These are phyloP conservation scores for Oenanthe oenanthe DNA, from an alignment of 2,113 vertebrate species.

Conservation along the genomic window DNA sequence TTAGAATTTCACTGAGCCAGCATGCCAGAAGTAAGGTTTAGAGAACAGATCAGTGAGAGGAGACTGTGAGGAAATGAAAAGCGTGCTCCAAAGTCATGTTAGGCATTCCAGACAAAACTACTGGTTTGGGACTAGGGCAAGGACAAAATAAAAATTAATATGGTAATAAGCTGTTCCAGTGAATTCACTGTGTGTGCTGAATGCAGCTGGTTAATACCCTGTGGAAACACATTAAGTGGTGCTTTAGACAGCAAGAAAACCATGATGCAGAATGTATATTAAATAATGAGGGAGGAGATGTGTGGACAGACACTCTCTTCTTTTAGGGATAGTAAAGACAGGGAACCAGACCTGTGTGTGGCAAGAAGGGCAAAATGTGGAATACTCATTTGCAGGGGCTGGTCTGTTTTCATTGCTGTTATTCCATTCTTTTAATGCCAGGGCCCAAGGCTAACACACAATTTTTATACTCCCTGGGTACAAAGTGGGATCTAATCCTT, in stretches of 20 bases:
- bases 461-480: not conserved
- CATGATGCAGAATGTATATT: not conserved
- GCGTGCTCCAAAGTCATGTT: not conserved
- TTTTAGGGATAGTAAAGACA: not conserved
- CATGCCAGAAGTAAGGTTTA: not conserved
- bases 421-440: not conserved
- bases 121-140: not conserved
- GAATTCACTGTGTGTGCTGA: not conserved
- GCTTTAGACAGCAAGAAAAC: not conserved
- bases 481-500: not conserved
- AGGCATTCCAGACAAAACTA: not conserved
- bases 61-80: not conserved
- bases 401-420: not conserved
- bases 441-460: not conserved
- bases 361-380: not conserved
- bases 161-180: not conserved
- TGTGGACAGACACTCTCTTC: not conserved
- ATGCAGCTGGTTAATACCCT: not conserved
- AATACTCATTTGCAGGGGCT: not conserved
- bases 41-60: not conserved
- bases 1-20: not conserved
- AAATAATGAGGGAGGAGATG: not conserved
- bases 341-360: not conserved
- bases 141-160: conserved; percentile 20
- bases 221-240: not conserved